Base-by-base conservation (phyloP, 2,888 invertebrate species). In the Xanthia togata region DNA sequence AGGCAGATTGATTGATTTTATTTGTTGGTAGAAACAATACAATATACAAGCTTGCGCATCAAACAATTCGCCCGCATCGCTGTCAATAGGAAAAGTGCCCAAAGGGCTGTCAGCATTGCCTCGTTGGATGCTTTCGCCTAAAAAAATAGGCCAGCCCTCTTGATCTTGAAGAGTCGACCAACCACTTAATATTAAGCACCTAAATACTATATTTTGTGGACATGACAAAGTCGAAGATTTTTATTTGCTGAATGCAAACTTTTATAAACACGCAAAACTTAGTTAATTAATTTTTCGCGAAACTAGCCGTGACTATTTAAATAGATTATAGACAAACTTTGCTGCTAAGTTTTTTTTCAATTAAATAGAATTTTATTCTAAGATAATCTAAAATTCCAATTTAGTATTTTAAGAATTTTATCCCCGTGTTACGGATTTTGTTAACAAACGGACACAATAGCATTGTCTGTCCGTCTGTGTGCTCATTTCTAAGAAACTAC, bases 401-500 rank as follows among this genome's bases (percentile, higher is more conserved):
- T 68, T 35, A 47, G 4, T 60, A 69, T 60, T 81, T 76, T 14
- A 65, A 60, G 55, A 81, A 81, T 69, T 9, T 44, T 38, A 60
- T 72, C 38, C 5, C 4, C 4, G n/a, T 69, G 31, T 38, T 67
- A 31, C n/a, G 31, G 44, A 47, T 26, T 72, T 47, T 70, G n/a
- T 41, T 71, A 55, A 68, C 64, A 73, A 73, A 23, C 26, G 12
- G 0, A 53, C 2, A 75, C 60, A 81, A 81, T 60, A 64, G 63
- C 60, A 72, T 80, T 83, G 73, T 76, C 55, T 20, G 50, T 68
- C 55, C 47, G 47, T 60, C 9, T 62, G 44, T 44, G 17, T 47
- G 26, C 63, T 17, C n/a, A 53, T 57, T 83, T 83, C 82, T 76
- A 53, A 38, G 83, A 80, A 80, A 67, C 67, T 71, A 71, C 70